phyloP scores from a whole-genome alignment of 2,888 invertebrate species.

The Dryocosmus kuriphilus region DNA sequence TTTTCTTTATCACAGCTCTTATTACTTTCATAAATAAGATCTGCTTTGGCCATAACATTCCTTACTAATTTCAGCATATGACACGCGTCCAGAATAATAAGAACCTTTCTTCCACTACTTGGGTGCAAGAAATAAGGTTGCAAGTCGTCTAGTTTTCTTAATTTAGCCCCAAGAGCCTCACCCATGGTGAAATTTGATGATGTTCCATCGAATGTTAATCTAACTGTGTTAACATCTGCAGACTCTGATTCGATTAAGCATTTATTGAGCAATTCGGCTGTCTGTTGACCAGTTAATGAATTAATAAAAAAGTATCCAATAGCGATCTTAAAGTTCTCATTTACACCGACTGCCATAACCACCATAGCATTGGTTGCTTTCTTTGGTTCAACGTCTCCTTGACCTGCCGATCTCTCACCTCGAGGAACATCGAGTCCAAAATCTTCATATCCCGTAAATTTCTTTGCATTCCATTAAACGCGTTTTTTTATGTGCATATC shows the following conservation, averaged over 20 bases:
- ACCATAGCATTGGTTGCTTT: constrained; percentile 53
- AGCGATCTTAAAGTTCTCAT: constrained; percentile 49
- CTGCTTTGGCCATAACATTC: constrained; percentile 48
- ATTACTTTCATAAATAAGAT: constrained; percentile 38
- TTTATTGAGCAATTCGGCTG: constrained; percentile 41
- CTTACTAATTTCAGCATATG: constrained; percentile 56
- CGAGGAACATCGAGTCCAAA: constrained; percentile 44
- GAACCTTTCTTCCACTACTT: too few relatives aligned
- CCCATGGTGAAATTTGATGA: constrained; percentile 48
- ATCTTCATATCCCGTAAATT: constrained; percentile 54
- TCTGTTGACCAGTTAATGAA: constrained; percentile 44
- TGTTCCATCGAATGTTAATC: constrained; percentile 56
- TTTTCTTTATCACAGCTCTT: not conserved
- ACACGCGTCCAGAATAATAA: constrained; percentile 53
- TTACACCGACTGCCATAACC: constrained; percentile 45
- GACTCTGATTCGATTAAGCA: constrained; percentile 41
- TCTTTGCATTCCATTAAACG: constrained; percentile 45
- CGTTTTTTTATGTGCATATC: constrained; percentile 44
- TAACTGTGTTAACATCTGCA: constrained; percentile 48
- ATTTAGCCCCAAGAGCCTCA: constrained; percentile 44
- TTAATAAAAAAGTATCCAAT: constrained; percentile 48
- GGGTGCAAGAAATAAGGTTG: too few relatives aligned
- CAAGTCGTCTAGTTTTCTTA: not conserved
- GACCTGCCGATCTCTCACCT: not conserved
- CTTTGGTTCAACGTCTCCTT: constrained; percentile 44